Percentiles rank a stretch among this genome's conserved stretches.
Conservation (phyloP, 1,140 invertebrate genomes). For the Colletes latitarsis region DNA sequence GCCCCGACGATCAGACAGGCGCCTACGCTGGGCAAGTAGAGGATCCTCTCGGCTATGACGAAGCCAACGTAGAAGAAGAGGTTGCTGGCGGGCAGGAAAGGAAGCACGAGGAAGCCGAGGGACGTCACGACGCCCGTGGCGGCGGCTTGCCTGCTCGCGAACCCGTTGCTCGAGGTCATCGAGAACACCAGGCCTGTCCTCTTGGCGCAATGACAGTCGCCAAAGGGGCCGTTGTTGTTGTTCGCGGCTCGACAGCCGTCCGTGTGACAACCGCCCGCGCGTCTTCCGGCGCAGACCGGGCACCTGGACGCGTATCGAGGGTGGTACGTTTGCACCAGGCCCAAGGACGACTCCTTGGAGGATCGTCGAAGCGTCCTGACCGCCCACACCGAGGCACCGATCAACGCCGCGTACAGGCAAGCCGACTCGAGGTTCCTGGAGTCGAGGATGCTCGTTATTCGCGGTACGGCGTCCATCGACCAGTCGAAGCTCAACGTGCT, state of each 20-base stretch:
- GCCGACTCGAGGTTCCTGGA: constrained; percentile 87
- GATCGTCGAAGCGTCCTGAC: constrained; percentile 65
- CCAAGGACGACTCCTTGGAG: neutral
- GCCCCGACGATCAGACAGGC: constrained; percentile 93
- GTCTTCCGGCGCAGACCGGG: constrained; percentile 76
- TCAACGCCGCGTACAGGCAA: constrained; percentile 86
- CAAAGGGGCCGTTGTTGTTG: constrained; percentile 79
- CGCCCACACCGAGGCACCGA: constrained; percentile 71
- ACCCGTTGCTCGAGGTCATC: constrained; percentile 20
- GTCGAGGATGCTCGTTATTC: constrained; percentile 88
- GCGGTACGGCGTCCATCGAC: constrained; percentile 96
- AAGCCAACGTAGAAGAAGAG: constrained; percentile 98
- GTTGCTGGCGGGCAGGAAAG: constrained; percentile 97
- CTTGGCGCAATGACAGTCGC: constrained; percentile 77
- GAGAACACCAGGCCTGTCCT: constrained; percentile 35
- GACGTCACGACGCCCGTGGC: constrained; percentile 83
- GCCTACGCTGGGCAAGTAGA: constrained; percentile 97
- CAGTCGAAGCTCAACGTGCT: constrained; percentile 95
- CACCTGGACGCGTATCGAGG: constrained; percentile 62
- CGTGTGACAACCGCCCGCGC: constrained; percentile 77
- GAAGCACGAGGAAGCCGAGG: constrained; percentile 90
- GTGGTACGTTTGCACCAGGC: constrained; percentile 46
- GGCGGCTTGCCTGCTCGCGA: constrained; percentile 29
- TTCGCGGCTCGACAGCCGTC: constrained; percentile 79
- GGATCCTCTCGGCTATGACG: constrained; percentile 96